Conservation (phyloP, 2,113 vertebrate genomes). For the Pungitius pungitius region DNA sequence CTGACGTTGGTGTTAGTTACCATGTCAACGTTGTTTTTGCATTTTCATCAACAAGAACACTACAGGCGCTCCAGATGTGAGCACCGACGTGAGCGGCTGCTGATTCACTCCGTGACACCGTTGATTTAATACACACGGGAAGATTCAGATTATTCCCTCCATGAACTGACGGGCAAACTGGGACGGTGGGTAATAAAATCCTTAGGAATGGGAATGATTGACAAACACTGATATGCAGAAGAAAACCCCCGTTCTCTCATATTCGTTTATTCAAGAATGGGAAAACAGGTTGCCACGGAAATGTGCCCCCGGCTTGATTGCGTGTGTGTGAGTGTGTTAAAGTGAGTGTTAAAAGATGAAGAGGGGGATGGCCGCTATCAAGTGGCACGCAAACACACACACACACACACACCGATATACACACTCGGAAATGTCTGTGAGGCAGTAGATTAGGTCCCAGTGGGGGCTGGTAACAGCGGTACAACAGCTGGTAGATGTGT, state of each 20-base stretch:
- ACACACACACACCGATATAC: constrained; percentile 16
- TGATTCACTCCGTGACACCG: neutral
- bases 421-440: constrained; percentile 43
- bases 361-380: constrained; percentile 46
- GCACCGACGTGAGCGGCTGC: neutral
- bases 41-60: neutral
- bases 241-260: neutral
- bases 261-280: constrained; percentile 13
- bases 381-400: constrained; percentile 49
- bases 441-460: constrained; percentile 66
- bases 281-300: constrained; percentile 2
- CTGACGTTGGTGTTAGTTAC: neutral
- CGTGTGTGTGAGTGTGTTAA: neutral
- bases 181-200: constrained; percentile 34
- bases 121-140: neutral
- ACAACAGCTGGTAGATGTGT: constrained; percentile 70
- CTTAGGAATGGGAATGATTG: constrained; percentile 29
- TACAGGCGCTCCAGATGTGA: neutral
- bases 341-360: constrained; percentile 37
- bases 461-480: constrained; percentile 67
- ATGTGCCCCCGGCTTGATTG: neutral
- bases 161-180: constrained; percentile 15
- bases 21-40: neutral
- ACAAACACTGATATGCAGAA: constrained; percentile 9
- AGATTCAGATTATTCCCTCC: constrained; percentile 17